Percentiles rank a stretch among this genome's conserved stretches.
Conservation (phyloP, 1,140 invertebrate genomes). For the Papilio helenus region DNA sequence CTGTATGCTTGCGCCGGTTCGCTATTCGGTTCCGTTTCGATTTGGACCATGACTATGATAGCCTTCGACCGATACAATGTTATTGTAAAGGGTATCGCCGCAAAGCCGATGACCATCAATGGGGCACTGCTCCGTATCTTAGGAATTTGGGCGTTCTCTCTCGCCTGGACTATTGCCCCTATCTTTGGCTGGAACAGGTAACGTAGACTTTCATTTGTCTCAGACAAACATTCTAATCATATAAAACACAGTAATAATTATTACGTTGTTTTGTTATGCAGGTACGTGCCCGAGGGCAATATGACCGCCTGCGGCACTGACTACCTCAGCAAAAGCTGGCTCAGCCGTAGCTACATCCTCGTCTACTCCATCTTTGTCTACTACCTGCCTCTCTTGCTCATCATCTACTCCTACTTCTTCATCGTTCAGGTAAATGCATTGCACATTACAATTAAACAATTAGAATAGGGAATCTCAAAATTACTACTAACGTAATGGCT, state of each 20-base stretch:
- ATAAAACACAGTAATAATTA: slow-evolving; percentile 14
- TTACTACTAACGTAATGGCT: background rate
- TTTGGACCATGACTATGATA: slow-evolving; percentile 94
- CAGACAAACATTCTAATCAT: background rate
- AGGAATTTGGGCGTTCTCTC: slow-evolving; percentile 87
- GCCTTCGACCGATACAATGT: slow-evolving; percentile 94
- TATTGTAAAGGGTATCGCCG: slow-evolving; percentile 90
- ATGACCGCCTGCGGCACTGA: slow-evolving; percentile 92
- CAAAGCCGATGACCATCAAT: slow-evolving; percentile 87
- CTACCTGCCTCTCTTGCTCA: slow-evolving; percentile 85
- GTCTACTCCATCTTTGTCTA: slow-evolving; percentile 86
- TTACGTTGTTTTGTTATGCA: slow-evolving; percentile 40
- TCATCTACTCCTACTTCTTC: slow-evolving; percentile 89
- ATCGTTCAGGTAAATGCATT: slow-evolving; percentile 84
- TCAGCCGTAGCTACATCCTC: slow-evolving; percentile 86
- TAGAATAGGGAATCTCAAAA: background rate
- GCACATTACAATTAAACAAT: background rate
- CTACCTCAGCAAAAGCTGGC: slow-evolving; percentile 87
- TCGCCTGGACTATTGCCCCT: slow-evolving; percentile 88
- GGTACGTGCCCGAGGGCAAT: slow-evolving; percentile 92
- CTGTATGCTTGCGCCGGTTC: slow-evolving; percentile 92
- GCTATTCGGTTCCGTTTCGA: slow-evolving; percentile 91
- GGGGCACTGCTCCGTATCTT: slow-evolving; percentile 87
- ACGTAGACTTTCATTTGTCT: slow-evolving; percentile 25
- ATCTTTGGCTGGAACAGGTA: slow-evolving; percentile 87